phyloP scores from a whole-genome alignment of 1,140 invertebrate species.

The Euschistus heros region DNA sequence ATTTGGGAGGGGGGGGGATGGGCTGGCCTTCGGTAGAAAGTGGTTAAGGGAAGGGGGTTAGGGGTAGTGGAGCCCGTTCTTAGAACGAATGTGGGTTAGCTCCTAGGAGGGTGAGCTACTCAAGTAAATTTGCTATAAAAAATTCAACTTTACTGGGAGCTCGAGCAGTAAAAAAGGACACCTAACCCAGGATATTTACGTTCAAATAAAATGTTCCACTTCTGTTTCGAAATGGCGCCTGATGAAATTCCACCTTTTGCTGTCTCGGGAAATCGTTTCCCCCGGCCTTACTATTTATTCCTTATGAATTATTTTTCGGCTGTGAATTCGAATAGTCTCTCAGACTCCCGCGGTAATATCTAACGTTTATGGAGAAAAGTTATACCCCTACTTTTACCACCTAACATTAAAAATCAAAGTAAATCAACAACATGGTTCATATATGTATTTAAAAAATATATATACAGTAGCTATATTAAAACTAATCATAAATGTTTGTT shows the following conservation, averaged over 20 bases:
- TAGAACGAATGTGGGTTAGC: background rate
- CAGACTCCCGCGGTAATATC: no score
- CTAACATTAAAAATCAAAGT: no score
- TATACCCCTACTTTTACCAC: no score
- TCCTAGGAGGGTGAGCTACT: constrained; percentile 1
- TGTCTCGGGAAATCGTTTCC: background rate
- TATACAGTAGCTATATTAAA: no score
- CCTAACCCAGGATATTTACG: constrained; percentile 10
- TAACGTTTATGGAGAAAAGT: no score
- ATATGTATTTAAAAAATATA: no score
- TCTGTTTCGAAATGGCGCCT: constrained; percentile 7
- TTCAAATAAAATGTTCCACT: constrained; percentile 15
- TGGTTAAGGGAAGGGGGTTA: background rate
- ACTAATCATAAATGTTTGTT: no score
- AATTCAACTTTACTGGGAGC: constrained; percentile 13
- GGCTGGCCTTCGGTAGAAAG: background rate
- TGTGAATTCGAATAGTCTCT: no score
- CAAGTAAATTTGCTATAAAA: constrained; percentile 18
- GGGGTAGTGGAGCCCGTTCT: background rate
- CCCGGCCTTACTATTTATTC: background rate
- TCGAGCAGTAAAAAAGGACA: constrained; percentile 11
- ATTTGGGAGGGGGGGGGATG: background rate
- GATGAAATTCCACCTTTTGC: constrained; percentile 10
- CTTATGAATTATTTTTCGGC: no score
- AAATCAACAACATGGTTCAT: no score